These are phyloP conservation scores for Eristalis intricaria DNA, from an alignment of 2,888 invertebrate species.

Conservation along the genomic window DNA sequence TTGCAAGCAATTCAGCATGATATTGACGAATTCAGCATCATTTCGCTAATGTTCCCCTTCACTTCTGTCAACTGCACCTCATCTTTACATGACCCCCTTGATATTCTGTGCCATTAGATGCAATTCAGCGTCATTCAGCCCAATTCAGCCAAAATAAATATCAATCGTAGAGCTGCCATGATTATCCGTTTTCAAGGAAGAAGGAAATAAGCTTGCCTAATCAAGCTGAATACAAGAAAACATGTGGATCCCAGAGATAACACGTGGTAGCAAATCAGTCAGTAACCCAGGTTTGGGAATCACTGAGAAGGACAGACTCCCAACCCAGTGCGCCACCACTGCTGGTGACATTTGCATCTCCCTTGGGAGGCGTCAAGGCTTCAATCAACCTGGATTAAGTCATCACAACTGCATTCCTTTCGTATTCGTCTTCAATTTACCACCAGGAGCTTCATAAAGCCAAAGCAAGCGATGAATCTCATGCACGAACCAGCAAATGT, in stretches of 20 bases:
- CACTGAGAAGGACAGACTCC: too few relatives aligned
- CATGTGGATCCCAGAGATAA: not conserved
- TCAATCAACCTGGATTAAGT: not conserved
- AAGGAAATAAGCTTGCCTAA: not conserved
- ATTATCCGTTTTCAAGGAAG: too few relatives aligned
- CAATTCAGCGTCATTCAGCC: not conserved
- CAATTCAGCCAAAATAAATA: not conserved
- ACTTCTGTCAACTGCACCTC: not conserved
- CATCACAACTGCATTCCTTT: constrained; percentile 7
- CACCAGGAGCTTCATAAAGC: constrained; percentile 1
- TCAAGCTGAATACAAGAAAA: not conserved
- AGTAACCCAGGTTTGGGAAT: not conserved
- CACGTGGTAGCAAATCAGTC: not conserved
- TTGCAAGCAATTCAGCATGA: too few relatives aligned
- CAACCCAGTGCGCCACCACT: too few relatives aligned
- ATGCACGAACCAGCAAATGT: not conserved
- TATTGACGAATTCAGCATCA: not conserved
- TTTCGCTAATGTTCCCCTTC: not conserved
- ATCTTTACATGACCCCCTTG: not conserved
- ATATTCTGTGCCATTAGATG: not conserved
- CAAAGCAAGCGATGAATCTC: too few relatives aligned
- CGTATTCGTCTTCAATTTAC: constrained; percentile 11
- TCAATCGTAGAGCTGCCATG: not conserved
- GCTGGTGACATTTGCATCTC: not conserved
- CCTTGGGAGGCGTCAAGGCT: not conserved